phyloP scores from a whole-genome alignment of 2,797 vertebrate species.

The Falco columbarius region DNA sequence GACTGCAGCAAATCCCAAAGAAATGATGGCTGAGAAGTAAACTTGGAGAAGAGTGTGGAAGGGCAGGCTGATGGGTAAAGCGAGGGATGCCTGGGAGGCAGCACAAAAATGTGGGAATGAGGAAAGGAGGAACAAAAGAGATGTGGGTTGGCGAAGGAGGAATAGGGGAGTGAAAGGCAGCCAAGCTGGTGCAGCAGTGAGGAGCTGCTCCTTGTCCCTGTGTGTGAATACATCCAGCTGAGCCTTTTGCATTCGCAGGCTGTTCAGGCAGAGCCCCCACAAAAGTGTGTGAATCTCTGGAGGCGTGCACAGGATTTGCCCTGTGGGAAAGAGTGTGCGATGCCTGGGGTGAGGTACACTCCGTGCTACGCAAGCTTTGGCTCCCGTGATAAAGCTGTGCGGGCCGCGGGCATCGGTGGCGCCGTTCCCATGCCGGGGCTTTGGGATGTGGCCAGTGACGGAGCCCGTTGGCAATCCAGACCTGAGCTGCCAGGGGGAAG shows the following conservation, averaged over 20 bases:
- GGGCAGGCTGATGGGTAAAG: neutral
- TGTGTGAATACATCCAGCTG: constrained; percentile 49
- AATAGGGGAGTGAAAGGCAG: constrained; percentile 13
- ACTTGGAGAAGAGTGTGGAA: neutral
- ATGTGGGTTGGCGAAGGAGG: constrained; percentile 27
- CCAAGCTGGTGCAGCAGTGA: constrained; percentile 13
- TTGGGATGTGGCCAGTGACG: accelerated
- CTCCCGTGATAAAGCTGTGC: neutral
- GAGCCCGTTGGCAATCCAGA: neutral
- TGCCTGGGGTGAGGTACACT: neutral
- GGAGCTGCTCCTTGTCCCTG: constrained; percentile 41
- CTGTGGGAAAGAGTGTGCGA: neutral
- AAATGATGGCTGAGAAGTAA: neutral
- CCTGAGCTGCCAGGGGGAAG: neutral
- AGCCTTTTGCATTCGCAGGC: constrained; percentile 40
- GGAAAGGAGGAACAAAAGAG: constrained; percentile 43
- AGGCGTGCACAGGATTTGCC: neutral
- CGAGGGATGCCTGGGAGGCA: neutral
- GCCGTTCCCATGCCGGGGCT: accelerated
- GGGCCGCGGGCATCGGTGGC: accelerated
- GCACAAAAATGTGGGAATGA: constrained; percentile 41
- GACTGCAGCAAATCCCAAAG: neutral
- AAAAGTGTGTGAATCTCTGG: neutral
- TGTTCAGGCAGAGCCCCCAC: constrained; percentile 22
- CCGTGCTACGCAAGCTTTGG: accelerated